Conservation (phyloP, 2,797 vertebrate species). For the Numenius phaeopus region DNA sequence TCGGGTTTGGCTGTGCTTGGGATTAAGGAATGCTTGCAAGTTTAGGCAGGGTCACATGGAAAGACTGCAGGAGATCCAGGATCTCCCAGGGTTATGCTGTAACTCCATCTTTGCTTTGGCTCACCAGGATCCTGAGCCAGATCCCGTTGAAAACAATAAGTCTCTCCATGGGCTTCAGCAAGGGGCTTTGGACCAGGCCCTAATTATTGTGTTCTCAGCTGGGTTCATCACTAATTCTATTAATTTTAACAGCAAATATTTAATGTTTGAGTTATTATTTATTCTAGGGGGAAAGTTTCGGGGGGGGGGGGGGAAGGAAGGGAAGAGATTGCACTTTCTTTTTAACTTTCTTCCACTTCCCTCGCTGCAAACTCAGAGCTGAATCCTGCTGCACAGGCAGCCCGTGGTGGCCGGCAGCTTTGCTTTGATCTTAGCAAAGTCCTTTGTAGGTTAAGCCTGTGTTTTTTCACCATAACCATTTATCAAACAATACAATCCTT, state of each 20-base stretch:
- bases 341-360: neutral
- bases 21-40: neutral
- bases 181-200: neutral
- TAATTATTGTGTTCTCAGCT: slow-evolving; percentile 35
- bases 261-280: neutral
- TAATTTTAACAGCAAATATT: slow-evolving; percentile 43
- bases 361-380: neutral
- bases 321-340: neutral
- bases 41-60: neutral
- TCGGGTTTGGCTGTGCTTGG: rapidly evolving
- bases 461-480: slow-evolving; percentile 33
- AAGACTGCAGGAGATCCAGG: slow-evolving; percentile 14
- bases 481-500: slow-evolving; percentile 30
- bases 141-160: neutral
- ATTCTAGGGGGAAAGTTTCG: neutral
- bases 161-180: neutral
- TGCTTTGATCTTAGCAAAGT: slow-evolving; percentile 55
- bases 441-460: slow-evolving; percentile 11
- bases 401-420: neutral
- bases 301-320: neutral
- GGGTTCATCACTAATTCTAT: neutral
- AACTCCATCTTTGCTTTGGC: neutral
- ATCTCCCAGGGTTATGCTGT: neutral
- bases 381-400: neutral
- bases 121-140: neutral